These are phyloP conservation scores for Protonibea diacanthus DNA, from an alignment of 2,797 vertebrate genomes.

Conservation along the genomic window DNA sequence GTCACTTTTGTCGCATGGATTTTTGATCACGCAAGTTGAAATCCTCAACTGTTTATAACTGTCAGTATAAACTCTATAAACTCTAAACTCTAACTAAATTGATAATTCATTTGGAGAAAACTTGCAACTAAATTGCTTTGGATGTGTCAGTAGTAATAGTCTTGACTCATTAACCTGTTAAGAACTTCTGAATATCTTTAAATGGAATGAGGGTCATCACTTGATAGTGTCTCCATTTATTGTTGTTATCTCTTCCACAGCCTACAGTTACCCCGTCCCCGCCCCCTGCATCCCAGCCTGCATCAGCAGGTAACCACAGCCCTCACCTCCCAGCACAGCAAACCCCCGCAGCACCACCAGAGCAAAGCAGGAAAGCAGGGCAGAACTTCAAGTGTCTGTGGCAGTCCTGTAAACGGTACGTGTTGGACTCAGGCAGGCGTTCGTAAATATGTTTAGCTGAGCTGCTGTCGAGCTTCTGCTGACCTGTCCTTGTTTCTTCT, in stretches of 20 bases:
- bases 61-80: not conserved
- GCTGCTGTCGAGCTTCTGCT: not conserved
- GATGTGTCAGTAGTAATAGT: not conserved
- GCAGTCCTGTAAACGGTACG: slow-evolving; percentile 97
- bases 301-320: slow-evolving; percentile 86
- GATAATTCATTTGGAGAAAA: not conserved
- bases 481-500: not conserved
- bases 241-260: slow-evolving; percentile 73
- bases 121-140: not conserved
- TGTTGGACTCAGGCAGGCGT: accelerated
- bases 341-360: slow-evolving; percentile 80
- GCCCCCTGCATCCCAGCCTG: slow-evolving; percentile 84
- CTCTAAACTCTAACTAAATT: too few relatives aligned
- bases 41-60: not conserved
- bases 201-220: not conserved
- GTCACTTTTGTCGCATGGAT: too few relatives aligned
- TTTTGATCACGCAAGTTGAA: not conserved
- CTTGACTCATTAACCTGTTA: not conserved
- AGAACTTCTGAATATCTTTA: not conserved
- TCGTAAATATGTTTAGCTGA: accelerated
- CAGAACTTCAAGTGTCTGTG: slow-evolving; percentile 99
- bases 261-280: slow-evolving; percentile 88
- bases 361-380: slow-evolving; percentile 93
- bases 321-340: slow-evolving; percentile 86
- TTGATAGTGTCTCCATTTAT: not conserved